Evolutionary conservation across 2,888 invertebrate species (phyloP), one percentile per base, ranked within the genome.

Genomic region (Suillia variegata): DNA sequence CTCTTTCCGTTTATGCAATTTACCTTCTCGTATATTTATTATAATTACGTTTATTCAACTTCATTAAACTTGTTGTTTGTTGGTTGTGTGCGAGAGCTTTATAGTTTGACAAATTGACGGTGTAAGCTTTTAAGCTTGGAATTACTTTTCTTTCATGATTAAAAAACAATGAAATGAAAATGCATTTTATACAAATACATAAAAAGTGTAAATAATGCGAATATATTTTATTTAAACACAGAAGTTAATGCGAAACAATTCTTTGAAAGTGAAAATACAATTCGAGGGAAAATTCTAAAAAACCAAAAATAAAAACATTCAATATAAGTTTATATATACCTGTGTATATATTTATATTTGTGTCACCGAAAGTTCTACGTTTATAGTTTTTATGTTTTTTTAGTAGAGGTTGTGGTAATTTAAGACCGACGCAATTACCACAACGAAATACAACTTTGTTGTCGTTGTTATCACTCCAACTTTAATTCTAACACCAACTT

Each of bases 101-200:
- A n/a, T n/a, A n/a, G n/a, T n/a, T n/a, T n/a, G n/a, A n/a, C n/a
- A n/a, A n/a, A n/a, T n/a, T n/a, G n/a, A n/a, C n/a, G 55, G 38
- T 51, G 48, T 58, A 62, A 64, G 67, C 69, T 69, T 68, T 65
- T 69, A 70, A 71, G 69, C 70, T 73, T 68, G 58, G 67, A 74
- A 75, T 73, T 75, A 76, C 67, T 26, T 26, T 6, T 26, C 6
- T 26, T 64, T 64, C 58, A 6, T 26, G 5, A 26, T 26, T 26
- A 6, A 5, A 5, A 26, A 26, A 26, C 26, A 26, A 10, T 26
- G 26, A n/a, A n/a, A n/a, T n/a, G n/a, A n/a, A n/a, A n/a, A 68
- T 69, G 69, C 69, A 67, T 68, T 70, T 70, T 65, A 47, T 34
- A 18, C 20, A 59, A 53, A 15, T 34, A 47, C 50, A 54, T 52